Percentiles rank a stretch among this genome's conserved stretches.
phyloP scores from a whole-genome alignment of 2,113 vertebrate genomes.

The Carettochelys insculpta region DNA sequence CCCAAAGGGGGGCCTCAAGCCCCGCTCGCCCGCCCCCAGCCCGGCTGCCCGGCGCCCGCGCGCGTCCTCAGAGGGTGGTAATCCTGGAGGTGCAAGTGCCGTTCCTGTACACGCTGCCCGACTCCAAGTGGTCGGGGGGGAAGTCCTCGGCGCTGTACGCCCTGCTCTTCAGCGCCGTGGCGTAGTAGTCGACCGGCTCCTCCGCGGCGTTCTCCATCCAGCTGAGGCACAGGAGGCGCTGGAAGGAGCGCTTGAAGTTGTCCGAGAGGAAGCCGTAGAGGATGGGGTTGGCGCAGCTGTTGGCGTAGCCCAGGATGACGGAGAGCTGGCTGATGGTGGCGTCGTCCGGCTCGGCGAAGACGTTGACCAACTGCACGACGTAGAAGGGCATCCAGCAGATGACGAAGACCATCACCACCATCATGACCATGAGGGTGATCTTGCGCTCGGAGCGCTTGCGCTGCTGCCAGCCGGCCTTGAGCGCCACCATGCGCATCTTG shows the following conservation, averaged over 20 bases:
- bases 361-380: conserved; percentile 88
- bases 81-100: conserved; percentile 90
- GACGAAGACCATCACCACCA: conserved; percentile 91
- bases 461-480: conserved; percentile 93
- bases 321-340: conserved; percentile 90
- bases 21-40: not conserved
- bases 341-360: conserved; percentile 87
- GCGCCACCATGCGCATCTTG: conserved; percentile 90
- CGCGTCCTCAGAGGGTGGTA: conserved; percentile 77
- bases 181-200: conserved; percentile 91
- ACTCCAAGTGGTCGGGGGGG: conserved; percentile 84
- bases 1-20: not conserved
- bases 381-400: conserved; percentile 96
- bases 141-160: conserved; percentile 90
- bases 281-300: conserved; percentile 92
- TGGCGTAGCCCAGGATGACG: conserved; percentile 89
- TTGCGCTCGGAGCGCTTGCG: conserved; percentile 89
- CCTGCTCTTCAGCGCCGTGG: conserved; percentile 89
- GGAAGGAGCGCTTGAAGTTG: conserved; percentile 92
- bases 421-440: conserved; percentile 92
- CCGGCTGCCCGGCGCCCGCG: not conserved
- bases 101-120: conserved; percentile 84
- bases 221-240: conserved; percentile 88
- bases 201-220: conserved; percentile 91
- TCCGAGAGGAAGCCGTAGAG: conserved; percentile 92